These are phyloP conservation scores for Apolygus lucorum DNA, from an alignment of 1,140 invertebrate genomes.

Conservation along the genomic window DNA sequence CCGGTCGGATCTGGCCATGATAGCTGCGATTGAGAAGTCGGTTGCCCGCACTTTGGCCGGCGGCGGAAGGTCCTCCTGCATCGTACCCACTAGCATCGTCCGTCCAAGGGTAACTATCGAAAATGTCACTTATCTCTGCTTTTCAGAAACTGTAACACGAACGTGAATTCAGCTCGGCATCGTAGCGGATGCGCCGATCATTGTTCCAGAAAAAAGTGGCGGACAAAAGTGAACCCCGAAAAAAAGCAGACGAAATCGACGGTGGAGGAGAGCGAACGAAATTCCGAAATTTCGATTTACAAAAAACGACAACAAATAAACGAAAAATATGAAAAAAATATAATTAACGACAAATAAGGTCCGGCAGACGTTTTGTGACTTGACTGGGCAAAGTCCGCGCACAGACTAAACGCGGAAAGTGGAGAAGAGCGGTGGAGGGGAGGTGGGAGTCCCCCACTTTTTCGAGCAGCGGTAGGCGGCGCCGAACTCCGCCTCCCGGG, in stretches of 20 bases:
- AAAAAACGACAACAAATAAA: constrained; percentile 13
- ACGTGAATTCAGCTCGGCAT: too few species aligned
- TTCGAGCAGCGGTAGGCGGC: neutral
- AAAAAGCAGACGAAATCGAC: too few species aligned
- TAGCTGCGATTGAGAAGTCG: constrained; percentile 87
- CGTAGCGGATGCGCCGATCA: too few species aligned
- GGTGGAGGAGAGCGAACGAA: neutral
- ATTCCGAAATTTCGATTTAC: neutral
- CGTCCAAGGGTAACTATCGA: neutral
- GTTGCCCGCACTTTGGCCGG: constrained; percentile 52
- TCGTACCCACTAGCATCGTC: constrained; percentile 31
- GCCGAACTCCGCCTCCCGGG: too few species aligned
- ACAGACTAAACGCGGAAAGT: neutral
- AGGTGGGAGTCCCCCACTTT: constrained; percentile 8
- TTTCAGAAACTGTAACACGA: too few species aligned
- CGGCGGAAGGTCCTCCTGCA: constrained; percentile 30
- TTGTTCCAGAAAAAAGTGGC: too few species aligned
- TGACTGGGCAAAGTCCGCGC: constrained; percentile 18
- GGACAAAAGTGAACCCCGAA: too few species aligned
- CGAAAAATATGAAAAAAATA: constrained; percentile 6
- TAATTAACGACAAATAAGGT: constrained; percentile 4
- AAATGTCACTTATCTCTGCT: neutral
- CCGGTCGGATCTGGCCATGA: constrained; percentile 64
- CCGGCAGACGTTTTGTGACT: neutral
- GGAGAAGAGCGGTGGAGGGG: neutral